phyloP scores from a whole-genome alignment of 2,888 invertebrate species.

The Apotomis capreana region DNA sequence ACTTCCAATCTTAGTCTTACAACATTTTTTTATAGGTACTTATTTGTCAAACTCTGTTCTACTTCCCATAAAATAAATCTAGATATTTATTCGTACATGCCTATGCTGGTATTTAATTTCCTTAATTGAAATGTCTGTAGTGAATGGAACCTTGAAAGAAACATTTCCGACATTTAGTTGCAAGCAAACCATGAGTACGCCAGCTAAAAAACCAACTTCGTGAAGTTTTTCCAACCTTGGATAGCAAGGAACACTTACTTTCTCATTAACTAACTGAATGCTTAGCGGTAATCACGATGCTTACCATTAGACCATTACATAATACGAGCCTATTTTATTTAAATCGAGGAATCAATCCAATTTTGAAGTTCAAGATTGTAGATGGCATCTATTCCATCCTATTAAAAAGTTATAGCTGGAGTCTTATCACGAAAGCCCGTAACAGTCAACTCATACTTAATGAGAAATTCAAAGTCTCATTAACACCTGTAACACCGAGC shows the following conservation, averaged over 20 bases:
- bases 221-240: constrained; percentile 28
- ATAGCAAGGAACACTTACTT: constrained; percentile 16
- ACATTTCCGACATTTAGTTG: constrained; percentile 37
- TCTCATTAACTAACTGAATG: constrained; percentile 5
- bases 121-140: constrained; percentile 33
- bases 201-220: constrained; percentile 21
- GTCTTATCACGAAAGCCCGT: background rate
- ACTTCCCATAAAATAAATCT: background rate
- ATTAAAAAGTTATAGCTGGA: background rate
- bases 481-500: constrained; percentile 29
- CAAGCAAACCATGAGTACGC: constrained; percentile 23
- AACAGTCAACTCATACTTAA: background rate
- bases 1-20: too few relatives aligned
- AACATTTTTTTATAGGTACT: too few relatives aligned
- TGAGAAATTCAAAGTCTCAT: constrained; percentile 21
- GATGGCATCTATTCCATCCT: background rate
- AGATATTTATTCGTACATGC: background rate
- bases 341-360: background rate
- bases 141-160: constrained; percentile 40
- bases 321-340: background rate
- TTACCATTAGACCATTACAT: too few relatives aligned
- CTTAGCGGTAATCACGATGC: background rate
- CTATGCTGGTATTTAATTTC: constrained; percentile 14
- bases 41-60: too few relatives aligned
- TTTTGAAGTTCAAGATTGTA: background rate